These are phyloP conservation scores for Yponomeuta sedellus DNA, from an alignment of 2,888 invertebrate genomes.

Conservation along the genomic window DNA sequence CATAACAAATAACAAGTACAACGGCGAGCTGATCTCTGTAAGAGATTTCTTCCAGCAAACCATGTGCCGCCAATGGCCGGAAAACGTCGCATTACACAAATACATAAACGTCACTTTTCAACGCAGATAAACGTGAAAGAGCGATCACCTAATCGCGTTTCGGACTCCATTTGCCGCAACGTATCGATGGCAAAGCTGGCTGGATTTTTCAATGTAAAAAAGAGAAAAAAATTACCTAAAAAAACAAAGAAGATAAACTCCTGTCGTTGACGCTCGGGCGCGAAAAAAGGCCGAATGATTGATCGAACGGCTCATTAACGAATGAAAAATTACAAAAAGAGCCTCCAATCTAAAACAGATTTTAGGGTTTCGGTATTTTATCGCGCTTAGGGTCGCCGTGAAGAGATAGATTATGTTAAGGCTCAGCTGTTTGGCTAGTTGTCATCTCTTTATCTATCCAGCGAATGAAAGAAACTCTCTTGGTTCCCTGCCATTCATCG, in stretches of 20 bases:
- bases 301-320: constrained; percentile 23
- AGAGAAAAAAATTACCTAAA: constrained; percentile 4
- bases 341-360: constrained; percentile 6
- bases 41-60: no score
- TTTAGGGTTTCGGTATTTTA: constrained; percentile 9
- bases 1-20: no score
- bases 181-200: not conserved
- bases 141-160: not conserved
- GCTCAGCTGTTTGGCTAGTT: no score
- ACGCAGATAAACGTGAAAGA: not conserved
- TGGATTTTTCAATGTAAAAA: constrained; percentile 4
- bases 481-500: no score
- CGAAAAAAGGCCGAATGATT: constrained; percentile 25
- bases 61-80: no score
- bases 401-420: not conserved
- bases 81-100: no score
- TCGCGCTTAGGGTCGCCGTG: not conserved
- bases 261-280: constrained; percentile 17
- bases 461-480: no score
- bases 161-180: not conserved
- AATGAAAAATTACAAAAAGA: constrained; percentile 13
- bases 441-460: no score
- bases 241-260: constrained; percentile 14
- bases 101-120: not conserved
- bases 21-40: no score